Base-by-base conservation (phyloP, 1,140 invertebrate genomes). In the Magallana gigas region DNA sequence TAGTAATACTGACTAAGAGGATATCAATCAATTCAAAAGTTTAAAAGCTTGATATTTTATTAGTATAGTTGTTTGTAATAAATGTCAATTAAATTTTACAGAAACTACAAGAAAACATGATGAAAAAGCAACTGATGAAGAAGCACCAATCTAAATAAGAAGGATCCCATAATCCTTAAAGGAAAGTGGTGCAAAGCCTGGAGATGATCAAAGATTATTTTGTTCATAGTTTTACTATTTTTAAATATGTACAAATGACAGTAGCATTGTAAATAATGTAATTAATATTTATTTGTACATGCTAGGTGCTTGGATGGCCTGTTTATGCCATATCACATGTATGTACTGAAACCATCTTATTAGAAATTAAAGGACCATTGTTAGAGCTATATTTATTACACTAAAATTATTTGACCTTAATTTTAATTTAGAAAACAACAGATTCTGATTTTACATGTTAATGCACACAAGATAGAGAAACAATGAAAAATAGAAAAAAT, bases 21-120 rank as follows among this genome's bases (percentile, higher is more conserved):
- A 48, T 48, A 48, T 48, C 36, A 48, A 48, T 48, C 36, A 48
- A 48, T 48, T 48, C 5, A 48, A 48, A 48, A 48, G 36, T 48
- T 48, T 48, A 48, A 48, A 48, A 48, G 36, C 36, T 48, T 48
- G 36, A 5, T 48, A 48, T 48, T 48, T 48, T 48, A 48, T 48
- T 2, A 48, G 36, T 48, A 48, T 4, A 48, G 36, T 48, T 48
- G 36, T 48, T 48, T 48, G 36, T 48, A 48, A 48, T 48, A 4
- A 48, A 48, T 48, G 36, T 48, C 36, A 48, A 29, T 23, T 76
- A 76, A 8, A 36, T 36, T 76, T 83, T 64, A 68, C 76, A 87
- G 86, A 87, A 87, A 57, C 64, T 87, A 1, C 83, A 87, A 60
- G 86, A 87, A 83, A 87, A 87, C 68, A 87, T 87, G 83, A 87